phyloP scores from a whole-genome alignment of 2,797 vertebrate genomes.

The Rhinichthys osculus region DNA sequence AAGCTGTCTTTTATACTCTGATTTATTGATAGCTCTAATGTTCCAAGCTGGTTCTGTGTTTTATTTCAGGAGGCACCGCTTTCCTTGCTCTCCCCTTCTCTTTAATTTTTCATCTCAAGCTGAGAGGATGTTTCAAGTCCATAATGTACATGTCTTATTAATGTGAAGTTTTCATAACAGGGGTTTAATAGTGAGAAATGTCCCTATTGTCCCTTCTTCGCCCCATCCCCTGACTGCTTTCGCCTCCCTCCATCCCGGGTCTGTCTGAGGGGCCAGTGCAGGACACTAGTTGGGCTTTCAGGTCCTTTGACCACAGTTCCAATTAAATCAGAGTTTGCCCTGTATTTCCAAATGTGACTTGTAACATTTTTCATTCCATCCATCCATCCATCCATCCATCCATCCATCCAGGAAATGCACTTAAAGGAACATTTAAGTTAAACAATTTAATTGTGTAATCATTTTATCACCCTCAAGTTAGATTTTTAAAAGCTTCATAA shows the following conservation, averaged over 20 bases:
- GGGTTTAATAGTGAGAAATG: conserved; percentile 61
- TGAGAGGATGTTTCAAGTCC: conserved; percentile 60
- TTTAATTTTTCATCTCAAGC: conserved; percentile 67
- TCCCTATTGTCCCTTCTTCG: conserved; percentile 35
- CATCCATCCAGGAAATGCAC: neutral
- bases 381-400: too few species aligned
- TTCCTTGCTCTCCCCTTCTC: conserved; percentile 45
- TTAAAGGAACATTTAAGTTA: neutral
- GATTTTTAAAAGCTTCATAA: neutral
- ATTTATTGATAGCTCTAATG: conserved; percentile 68
- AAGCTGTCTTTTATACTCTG: conserved; percentile 58
- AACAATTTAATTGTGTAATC: neutral
- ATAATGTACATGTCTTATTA: conserved; percentile 70
- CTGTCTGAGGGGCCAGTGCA: neutral
- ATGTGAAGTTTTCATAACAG: conserved; percentile 65
- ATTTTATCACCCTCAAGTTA: neutral
- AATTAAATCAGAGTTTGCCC: neutral
- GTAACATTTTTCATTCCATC: too few species aligned
- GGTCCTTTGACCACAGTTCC: neutral
- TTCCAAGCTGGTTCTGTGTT: conserved; percentile 53
- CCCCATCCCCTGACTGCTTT: neutral
- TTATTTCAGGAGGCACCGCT: conserved; percentile 58
- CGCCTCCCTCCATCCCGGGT: neutral
- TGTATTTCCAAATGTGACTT: neutral
- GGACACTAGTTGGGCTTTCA: neutral